Conservation (phyloP, 1,140 invertebrate species). For the Trypoxylus dichotomus region DNA sequence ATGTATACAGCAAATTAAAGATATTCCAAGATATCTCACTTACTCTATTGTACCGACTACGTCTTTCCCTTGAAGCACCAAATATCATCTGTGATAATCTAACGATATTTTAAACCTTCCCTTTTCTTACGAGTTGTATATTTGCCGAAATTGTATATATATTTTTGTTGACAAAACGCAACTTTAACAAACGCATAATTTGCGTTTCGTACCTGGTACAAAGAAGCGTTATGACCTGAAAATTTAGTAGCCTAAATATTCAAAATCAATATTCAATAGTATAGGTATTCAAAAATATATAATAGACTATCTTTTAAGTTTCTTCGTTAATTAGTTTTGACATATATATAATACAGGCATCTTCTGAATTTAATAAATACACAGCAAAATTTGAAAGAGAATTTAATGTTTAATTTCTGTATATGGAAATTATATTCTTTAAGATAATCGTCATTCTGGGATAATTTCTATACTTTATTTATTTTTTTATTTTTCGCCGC, state of each 20-base stretch:
- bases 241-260: slow-evolving; percentile 10
- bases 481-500: too few species aligned
- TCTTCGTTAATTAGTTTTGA: too few species aligned
- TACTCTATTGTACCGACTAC: not conserved
- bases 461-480: too few species aligned
- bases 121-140: not conserved
- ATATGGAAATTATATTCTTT: too few species aligned
- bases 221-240: not conserved
- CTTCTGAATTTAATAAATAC: too few species aligned
- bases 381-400: too few species aligned
- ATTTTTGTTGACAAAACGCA: not conserved
- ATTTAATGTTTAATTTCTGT: too few species aligned
- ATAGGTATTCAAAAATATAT: too few species aligned
- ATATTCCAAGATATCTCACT: not conserved
- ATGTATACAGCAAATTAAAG: not conserved
- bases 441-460: too few species aligned
- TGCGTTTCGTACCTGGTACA: not conserved
- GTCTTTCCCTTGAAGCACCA: not conserved
- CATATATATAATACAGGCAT: too few species aligned
- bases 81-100: not conserved
- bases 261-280: slow-evolving; percentile 9
- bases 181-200: not conserved
- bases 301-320: too few species aligned
- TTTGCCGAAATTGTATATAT: not conserved
- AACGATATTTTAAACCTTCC: not conserved